phyloP scores from a whole-genome alignment of 1,140 invertebrate species.

The Bombus balteatus region DNA sequence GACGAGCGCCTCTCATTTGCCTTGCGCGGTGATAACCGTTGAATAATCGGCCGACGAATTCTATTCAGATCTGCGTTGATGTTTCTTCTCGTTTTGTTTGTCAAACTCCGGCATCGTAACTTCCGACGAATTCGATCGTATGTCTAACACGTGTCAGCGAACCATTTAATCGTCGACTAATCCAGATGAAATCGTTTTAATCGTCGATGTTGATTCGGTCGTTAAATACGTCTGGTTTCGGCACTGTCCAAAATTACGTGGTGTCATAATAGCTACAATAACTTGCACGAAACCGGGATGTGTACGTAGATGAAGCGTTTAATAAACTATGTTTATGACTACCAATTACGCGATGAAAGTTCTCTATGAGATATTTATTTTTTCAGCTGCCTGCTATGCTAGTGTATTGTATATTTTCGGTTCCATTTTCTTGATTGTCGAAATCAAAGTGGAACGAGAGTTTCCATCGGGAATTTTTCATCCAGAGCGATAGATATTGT shows the following conservation, averaged over 20 bases:
- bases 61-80: too few relatives aligned
- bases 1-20: background rate
- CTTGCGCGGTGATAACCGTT: background rate
- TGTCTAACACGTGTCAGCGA: background rate
- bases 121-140: background rate
- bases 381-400: background rate
- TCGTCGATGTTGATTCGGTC: slow-evolving; percentile 14
- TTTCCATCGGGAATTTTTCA: background rate
- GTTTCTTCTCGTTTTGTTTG: background rate
- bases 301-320: slow-evolving; percentile 1
- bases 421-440: background rate
- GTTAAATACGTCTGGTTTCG: background rate
- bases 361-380: background rate
- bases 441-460: background rate
- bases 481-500: background rate
- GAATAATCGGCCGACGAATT: background rate
- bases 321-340: slow-evolving; percentile 2
- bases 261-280: slow-evolving; percentile 11
- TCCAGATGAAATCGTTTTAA: slow-evolving; percentile 12
- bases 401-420: background rate
- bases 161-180: background rate
- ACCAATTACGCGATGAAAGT: too few relatives aligned
- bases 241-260: slow-evolving; percentile 33
- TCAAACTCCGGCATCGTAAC: background rate
- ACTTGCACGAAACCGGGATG: background rate